A percentile compares a stretch with the other conserved stretches of the same genome.
phyloP scores from a whole-genome alignment of 2,888 invertebrate species.

The Papilio demoleus region DNA sequence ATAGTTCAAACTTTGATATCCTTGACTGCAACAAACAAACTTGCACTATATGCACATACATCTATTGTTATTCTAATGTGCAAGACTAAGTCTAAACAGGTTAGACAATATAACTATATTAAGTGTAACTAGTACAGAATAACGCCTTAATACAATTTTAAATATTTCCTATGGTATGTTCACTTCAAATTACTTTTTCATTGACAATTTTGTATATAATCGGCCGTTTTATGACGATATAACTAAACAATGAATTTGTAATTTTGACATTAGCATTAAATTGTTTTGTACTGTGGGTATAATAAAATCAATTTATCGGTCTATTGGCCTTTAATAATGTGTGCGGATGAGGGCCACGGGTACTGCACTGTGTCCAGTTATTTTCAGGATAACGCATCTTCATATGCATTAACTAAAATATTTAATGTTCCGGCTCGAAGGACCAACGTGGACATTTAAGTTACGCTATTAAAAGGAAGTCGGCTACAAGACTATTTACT shows the following conservation, averaged over 20 bases:
- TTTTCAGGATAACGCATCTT: slow-evolving; percentile 28
- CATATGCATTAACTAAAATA: neutral
- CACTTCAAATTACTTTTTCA: no score
- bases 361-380: slow-evolving; percentile 28
- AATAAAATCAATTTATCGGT: slow-evolving; percentile 71
- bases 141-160: neutral
- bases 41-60: neutral
- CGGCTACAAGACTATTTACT: no score
- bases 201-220: no score
- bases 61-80: slow-evolving; percentile 17
- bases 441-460: neutral
- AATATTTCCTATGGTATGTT: no score
- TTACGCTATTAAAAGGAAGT: no score
- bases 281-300: slow-evolving; percentile 48
- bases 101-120: neutral
- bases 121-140: neutral
- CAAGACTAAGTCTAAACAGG: slow-evolving; percentile 7
- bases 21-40: slow-evolving; percentile 33
- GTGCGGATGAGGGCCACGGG: slow-evolving; percentile 41
- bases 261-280: slow-evolving; percentile 41
- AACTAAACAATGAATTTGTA: slow-evolving; percentile 24
- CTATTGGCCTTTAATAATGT: slow-evolving; percentile 56
- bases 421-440: slow-evolving; percentile 1
- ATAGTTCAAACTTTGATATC: slow-evolving; percentile 39
- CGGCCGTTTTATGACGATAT: neutral